A percentile compares a stretch with the other conserved stretches of the same genome.
Conservation (phyloP, 2,888 invertebrate genomes). For the Phanerotoma sp. region DNA sequence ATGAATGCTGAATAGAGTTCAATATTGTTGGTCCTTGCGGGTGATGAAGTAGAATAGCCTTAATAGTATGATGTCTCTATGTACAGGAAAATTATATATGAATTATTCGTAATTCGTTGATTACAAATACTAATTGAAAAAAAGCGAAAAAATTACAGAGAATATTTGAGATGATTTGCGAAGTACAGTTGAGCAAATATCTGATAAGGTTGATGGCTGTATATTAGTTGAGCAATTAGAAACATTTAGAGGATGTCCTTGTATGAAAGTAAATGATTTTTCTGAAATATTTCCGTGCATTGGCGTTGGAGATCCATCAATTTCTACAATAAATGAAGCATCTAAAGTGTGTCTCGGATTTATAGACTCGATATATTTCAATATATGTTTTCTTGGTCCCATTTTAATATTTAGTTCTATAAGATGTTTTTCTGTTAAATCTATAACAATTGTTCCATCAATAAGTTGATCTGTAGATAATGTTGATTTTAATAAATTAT, state of each 20-base stretch:
- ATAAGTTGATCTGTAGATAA: neutral
- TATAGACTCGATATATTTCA: neutral
- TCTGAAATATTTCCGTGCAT: neutral
- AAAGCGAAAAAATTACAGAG: neutral
- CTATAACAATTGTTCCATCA: neutral
- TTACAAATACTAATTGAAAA: neutral
- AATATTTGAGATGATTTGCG: neutral
- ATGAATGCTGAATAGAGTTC: neutral
- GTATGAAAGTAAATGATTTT: neutral
- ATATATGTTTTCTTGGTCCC: neutral
- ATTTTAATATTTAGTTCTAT: neutral
- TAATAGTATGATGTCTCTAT: neutral
- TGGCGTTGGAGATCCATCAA: neutral
- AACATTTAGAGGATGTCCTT: neutral
- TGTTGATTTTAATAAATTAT: no score
- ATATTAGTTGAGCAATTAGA: neutral
- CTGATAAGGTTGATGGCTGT: neutral
- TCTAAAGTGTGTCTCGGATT: neutral
- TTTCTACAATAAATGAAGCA: neutral
- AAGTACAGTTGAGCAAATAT: neutral
- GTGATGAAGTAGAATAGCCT: neutral
- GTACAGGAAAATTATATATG: neutral
- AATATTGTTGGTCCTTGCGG: neutral
- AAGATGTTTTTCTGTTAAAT: neutral
- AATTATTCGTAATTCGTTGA: neutral